A percentile compares a stretch with the other conserved stretches of the same genome.
phyloP scores from a whole-genome alignment of 2,797 vertebrate genomes.

The Apodemus agrarius region DNA sequence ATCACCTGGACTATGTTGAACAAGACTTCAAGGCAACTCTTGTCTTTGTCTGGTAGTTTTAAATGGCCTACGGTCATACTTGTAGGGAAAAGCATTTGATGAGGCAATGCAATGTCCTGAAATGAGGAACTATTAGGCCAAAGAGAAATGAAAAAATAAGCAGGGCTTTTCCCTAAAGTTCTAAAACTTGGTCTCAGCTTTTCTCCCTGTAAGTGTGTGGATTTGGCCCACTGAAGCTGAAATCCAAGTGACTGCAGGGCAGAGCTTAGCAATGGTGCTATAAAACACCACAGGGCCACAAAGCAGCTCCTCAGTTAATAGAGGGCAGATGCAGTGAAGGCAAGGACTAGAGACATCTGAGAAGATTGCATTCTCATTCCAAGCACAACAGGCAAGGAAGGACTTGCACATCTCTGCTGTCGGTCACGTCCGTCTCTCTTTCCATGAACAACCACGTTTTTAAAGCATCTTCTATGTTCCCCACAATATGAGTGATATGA shows the following conservation, averaged over 20 bases:
- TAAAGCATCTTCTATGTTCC: neutral
- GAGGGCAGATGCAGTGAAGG: neutral
- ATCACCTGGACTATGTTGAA: neutral
- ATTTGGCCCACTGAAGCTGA: conserved; percentile 48
- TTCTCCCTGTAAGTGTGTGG: neutral
- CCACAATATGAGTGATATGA: neutral
- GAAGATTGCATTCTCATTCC: neutral
- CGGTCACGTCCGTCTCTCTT: neutral
- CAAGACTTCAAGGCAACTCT: neutral
- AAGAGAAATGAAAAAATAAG: conserved; percentile 50
- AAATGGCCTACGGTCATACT: conserved; percentile 44
- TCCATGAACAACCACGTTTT: neutral
- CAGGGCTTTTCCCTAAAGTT: conserved; percentile 23
- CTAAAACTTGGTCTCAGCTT: conserved; percentile 31
- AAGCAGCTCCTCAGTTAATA: neutral
- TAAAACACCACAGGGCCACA: neutral
- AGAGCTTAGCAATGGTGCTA: neutral
- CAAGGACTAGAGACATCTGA: neutral
- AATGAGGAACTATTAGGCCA: neutral
- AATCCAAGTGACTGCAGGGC: conserved; percentile 37
- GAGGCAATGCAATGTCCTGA: conserved; percentile 15
- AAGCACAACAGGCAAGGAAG: neutral
- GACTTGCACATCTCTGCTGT: neutral
- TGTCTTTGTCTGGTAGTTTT: conserved; percentile 35
- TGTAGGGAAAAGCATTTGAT: conserved; percentile 50